A percentile compares a stretch with the other conserved stretches of the same genome.
Evolutionary conservation across 2,888 invertebrate species (phyloP).

Genomic region (Pomacea canaliculata): DNA sequence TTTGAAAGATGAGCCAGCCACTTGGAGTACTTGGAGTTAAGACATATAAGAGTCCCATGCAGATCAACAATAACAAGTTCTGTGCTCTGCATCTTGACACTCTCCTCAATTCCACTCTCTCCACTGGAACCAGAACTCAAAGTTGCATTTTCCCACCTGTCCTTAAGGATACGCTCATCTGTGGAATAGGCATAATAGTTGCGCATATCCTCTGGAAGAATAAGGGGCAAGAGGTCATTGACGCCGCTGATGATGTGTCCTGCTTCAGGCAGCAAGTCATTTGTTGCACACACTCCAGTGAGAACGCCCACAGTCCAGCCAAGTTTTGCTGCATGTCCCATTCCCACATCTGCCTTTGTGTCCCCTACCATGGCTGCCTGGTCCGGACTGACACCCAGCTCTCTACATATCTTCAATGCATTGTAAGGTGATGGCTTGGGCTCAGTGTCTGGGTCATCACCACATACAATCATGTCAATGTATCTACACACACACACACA

Average conservation of each 20-base stretch:
- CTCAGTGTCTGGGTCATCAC: constrained; percentile 68
- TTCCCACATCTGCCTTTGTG: constrained; percentile 70
- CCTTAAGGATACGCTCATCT: constrained; percentile 50
- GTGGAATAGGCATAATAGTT: constrained; percentile 55
- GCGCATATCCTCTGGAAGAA: constrained; percentile 58
- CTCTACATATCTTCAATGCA: constrained; percentile 64
- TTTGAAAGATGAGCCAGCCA: constrained; percentile 66
- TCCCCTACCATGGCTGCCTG: constrained; percentile 71
- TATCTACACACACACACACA: constrained; percentile 13
- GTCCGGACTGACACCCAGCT: constrained; percentile 56
- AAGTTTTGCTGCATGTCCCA: constrained; percentile 69
- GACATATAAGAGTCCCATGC: constrained; percentile 71
- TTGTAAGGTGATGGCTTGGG: constrained; percentile 71
- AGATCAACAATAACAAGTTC: constrained; percentile 71
- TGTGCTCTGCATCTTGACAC: constrained; percentile 31
- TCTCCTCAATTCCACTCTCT: background rate
- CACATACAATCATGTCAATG: constrained; percentile 70
- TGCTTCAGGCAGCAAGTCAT: constrained; percentile 55
- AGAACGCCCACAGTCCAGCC: constrained; percentile 70
- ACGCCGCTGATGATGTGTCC: constrained; percentile 60
- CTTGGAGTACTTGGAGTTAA: constrained; percentile 69
- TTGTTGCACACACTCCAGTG: constrained; percentile 64
- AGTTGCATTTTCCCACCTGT: constrained; percentile 31
- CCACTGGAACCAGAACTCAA: constrained; percentile 31
- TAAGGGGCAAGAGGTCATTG: constrained; percentile 59